Percentiles rank a stretch among this genome's conserved stretches.
These are phyloP conservation scores for Menura novaehollandiae DNA, from an alignment of 2,113 vertebrate genomes.

Conservation along the genomic window DNA sequence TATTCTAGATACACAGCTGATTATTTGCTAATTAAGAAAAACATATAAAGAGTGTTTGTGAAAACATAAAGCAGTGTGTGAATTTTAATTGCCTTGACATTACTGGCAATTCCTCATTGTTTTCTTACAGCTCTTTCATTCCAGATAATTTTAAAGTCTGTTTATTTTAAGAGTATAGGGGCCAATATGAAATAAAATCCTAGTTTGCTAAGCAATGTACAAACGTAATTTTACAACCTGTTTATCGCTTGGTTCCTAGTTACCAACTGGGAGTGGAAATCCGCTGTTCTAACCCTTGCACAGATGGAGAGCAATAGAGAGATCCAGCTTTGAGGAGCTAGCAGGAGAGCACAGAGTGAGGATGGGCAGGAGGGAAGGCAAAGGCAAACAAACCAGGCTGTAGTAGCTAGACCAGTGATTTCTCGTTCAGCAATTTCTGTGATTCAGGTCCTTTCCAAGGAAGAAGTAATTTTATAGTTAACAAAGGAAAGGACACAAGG, in stretches of 20 bases:
- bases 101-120: background rate
- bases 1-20: constrained; percentile 4
- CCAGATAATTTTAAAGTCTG: background rate
- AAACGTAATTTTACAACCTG: background rate
- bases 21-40: constrained; percentile 31
- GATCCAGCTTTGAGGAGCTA: background rate
- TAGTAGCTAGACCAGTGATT: background rate
- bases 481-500: background rate
- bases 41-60: background rate
- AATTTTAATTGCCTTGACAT: constrained; percentile 25
- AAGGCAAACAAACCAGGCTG: background rate
- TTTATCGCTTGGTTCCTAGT: background rate
- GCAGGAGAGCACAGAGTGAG: accelerated
- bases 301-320: background rate
- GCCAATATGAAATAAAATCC: constrained; percentile 1
- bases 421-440: background rate
- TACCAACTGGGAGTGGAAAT: background rate
- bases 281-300: background rate
- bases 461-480: background rate
- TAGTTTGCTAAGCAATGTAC: background rate
- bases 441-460: background rate
- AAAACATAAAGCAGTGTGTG: background rate
- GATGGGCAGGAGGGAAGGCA: background rate
- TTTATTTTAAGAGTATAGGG: background rate
- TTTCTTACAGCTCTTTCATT: background rate